Evolutionary conservation across 1,140 invertebrate genomes (phyloP).

Genomic region (Drosophila biarmipes): DNA sequence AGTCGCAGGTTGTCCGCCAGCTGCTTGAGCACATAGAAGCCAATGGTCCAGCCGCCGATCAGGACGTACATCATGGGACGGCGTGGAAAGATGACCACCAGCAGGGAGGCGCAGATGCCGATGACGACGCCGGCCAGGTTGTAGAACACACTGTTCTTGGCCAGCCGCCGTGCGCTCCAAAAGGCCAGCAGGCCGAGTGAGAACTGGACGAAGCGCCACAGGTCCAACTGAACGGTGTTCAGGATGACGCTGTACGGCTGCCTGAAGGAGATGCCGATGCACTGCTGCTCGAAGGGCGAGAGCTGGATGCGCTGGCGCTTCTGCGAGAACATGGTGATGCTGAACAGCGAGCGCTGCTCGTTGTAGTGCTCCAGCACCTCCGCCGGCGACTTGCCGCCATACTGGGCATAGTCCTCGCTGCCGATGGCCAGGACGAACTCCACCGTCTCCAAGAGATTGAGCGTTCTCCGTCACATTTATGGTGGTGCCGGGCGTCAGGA

Average conservation of each 20-base stretch:
- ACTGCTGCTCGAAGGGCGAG: slow-evolving; percentile 90
- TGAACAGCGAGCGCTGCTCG: slow-evolving; percentile 89
- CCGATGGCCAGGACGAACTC: slow-evolving; percentile 87
- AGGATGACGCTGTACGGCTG: slow-evolving; percentile 86
- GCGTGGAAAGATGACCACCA: slow-evolving; percentile 93
- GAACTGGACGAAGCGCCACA: slow-evolving; percentile 88
- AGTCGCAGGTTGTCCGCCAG: slow-evolving; percentile 90
- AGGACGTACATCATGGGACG: slow-evolving; percentile 90
- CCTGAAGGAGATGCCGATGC: slow-evolving; percentile 90
- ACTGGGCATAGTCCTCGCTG: slow-evolving; percentile 88
- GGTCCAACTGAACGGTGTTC: slow-evolving; percentile 87
- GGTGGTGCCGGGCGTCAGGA: slow-evolving; percentile 37
- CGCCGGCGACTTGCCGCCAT: slow-evolving; percentile 87
- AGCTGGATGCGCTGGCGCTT: slow-evolving; percentile 88
- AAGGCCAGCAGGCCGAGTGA: slow-evolving; percentile 88
- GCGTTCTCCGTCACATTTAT: slow-evolving; percentile 41
- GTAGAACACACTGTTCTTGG: slow-evolving; percentile 92
- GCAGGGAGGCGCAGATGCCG: slow-evolving; percentile 92
- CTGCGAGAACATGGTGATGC: slow-evolving; percentile 88
- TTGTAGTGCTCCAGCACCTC: slow-evolving; percentile 88
- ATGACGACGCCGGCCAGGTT: slow-evolving; percentile 92
- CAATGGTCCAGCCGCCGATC: slow-evolving; percentile 92
- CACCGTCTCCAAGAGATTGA: slow-evolving; percentile 86
- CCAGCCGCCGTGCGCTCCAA: slow-evolving; percentile 88
- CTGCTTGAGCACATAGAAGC: slow-evolving; percentile 91